phyloP scores from a whole-genome alignment of 2,797 vertebrate genomes.

The Erpetoichthys calabaricus region DNA sequence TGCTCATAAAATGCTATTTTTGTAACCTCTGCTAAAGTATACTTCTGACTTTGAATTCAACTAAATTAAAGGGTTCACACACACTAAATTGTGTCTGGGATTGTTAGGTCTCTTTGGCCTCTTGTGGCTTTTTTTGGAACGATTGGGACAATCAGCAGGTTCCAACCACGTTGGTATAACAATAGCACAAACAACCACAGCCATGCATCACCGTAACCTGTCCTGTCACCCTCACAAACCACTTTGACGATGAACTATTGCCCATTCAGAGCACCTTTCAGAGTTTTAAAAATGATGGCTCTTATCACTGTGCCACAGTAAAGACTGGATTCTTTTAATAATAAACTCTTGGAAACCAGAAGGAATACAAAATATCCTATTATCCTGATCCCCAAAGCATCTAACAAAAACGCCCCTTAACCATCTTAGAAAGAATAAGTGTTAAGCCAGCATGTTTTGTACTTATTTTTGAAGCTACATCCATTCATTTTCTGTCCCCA shows the following conservation, averaged over 20 bases:
- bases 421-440: no score
- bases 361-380: conserved; percentile 25
- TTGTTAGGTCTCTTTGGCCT: conserved; percentile 32
- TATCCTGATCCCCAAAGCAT: conserved; percentile 15
- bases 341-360: conserved; percentile 27
- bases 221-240: conserved; percentile 29
- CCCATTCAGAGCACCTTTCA: conserved; percentile 24
- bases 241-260: conserved; percentile 31
- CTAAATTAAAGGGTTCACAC: no score
- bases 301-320: not conserved
- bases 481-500: no score
- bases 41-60: no score
- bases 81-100: no score
- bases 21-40: no score
- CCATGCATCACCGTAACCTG: conserved; percentile 40
- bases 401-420: not conserved
- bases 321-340: conserved; percentile 18
- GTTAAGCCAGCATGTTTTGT: no score
- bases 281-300: conserved; percentile 20
- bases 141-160: conserved; percentile 21
- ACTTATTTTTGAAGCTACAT: no score
- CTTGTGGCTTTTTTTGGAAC: conserved; percentile 33
- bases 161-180: conserved; percentile 28
- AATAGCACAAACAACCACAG: conserved; percentile 29
- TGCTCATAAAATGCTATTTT: no score